Evolutionary conservation across 2,797 vertebrate species (phyloP).

Genomic region (Pseudocheirus occidentalis): DNA sequence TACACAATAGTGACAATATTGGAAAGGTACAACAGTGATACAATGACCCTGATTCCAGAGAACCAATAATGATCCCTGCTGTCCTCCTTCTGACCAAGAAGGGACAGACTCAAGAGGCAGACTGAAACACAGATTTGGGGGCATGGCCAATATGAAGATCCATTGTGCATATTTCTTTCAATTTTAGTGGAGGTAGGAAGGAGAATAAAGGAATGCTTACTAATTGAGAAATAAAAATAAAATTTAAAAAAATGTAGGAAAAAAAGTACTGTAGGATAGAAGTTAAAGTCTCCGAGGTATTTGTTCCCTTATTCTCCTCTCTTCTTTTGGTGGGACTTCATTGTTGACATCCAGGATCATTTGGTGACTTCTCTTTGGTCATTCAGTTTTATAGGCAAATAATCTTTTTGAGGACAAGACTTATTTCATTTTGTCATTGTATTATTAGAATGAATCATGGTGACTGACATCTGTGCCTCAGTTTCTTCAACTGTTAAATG

Average conservation of each 20-base stretch:
- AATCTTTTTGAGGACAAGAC: background rate
- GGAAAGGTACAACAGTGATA: background rate
- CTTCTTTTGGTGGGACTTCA: background rate
- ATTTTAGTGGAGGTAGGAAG: background rate
- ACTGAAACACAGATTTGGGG: background rate
- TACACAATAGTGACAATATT: background rate
- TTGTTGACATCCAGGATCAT: background rate
- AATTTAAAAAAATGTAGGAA: background rate
- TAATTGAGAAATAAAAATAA: background rate
- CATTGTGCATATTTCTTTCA: background rate
- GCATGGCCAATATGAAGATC: background rate
- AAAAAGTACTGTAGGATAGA: background rate
- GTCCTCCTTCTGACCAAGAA: background rate
- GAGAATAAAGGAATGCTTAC: background rate
- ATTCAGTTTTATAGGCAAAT: background rate
- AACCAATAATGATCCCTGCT: background rate
- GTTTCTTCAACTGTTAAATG: background rate
- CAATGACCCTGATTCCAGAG: background rate
- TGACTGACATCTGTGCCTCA: background rate
- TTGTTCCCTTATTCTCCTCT: background rate
- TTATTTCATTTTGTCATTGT: background rate
- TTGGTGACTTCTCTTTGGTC: background rate
- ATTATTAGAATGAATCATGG: background rate
- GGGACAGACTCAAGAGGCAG: background rate
- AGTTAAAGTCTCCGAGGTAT: background rate